Evolutionary conservation across 2,797 vertebrate genomes (phyloP).

Genomic region (Aeoliscus strigatus): DNA sequence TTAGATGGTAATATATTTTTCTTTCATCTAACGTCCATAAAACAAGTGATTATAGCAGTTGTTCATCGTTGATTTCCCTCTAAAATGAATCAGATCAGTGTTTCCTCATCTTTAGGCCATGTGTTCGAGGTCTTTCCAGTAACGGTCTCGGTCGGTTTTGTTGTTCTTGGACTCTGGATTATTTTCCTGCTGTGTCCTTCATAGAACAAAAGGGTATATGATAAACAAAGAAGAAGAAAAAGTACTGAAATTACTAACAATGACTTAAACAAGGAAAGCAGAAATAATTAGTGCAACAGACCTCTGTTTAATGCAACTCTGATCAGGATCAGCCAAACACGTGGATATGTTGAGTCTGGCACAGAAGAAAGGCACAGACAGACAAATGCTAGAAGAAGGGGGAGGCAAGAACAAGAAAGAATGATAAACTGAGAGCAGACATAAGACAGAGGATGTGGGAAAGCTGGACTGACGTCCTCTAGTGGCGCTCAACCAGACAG

Average conservation of each 20-base stretch:
- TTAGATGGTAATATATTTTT: constrained; percentile 16
- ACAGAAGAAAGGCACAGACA: constrained; percentile 9
- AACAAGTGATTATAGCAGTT: constrained; percentile 25
- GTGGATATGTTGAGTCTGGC: constrained; percentile 10
- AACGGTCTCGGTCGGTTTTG: constrained; percentile 43
- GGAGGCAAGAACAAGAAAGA: neutral
- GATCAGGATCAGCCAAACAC: constrained; percentile 19
- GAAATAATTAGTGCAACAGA: constrained; percentile 11
- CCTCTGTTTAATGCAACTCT: constrained; percentile 5
- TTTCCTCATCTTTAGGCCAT: constrained; percentile 55
- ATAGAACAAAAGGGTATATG: constrained; percentile 27
- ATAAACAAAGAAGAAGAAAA: constrained; percentile 35
- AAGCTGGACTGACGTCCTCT: constrained; percentile 12
- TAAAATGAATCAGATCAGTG: constrained; percentile 23
- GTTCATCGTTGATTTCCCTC: constrained; percentile 27
- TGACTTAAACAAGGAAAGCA: constrained; percentile 18
- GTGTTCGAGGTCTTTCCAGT: constrained; percentile 41
- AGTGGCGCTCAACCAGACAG: constrained; percentile 28
- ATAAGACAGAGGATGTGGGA: too few species aligned
- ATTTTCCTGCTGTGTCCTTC: constrained; percentile 9
- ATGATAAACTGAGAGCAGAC: too few species aligned
- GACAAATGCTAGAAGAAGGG: neutral
- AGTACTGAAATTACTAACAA: constrained; percentile 25
- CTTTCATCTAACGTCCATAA: constrained; percentile 6
- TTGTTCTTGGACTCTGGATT: constrained; percentile 51